Conservation (phyloP, 1,140 invertebrate species). For the Macrobrachium nipponense region DNA sequence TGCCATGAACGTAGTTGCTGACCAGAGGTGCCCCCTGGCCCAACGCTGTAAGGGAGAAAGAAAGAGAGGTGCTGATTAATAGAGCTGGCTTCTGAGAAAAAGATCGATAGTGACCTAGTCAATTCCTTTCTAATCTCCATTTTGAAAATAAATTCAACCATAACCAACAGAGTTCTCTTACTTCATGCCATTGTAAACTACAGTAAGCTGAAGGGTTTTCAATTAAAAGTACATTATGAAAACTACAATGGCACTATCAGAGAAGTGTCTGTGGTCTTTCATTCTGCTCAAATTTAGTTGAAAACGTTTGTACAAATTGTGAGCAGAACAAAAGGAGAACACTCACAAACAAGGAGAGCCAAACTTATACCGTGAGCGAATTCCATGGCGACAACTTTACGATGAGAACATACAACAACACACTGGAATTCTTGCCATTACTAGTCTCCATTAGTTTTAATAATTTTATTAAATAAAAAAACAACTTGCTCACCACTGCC, state of each 20-base stretch:
- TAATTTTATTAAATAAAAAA: background rate
- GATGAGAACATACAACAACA: conserved; percentile 28
- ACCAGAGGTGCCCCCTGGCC: conserved; percentile 86
- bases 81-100: conserved; percentile 33
- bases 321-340: conserved; percentile 49
- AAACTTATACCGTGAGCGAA: conserved; percentile 20
- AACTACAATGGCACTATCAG: conserved; percentile 36
- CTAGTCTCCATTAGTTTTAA: background rate
- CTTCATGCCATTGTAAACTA: conserved; percentile 47
- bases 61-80: conserved; percentile 67
- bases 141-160: conserved; percentile 23
- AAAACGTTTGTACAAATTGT: background rate
- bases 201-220: background rate
- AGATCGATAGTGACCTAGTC: background rate
- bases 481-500: no score
- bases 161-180: conserved; percentile 49
- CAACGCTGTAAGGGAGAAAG: conserved; percentile 78
- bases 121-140: conserved; percentile 19
- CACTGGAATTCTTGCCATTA: conserved; percentile 9
- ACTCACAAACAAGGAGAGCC: conserved; percentile 25
- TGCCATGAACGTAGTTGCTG: conserved; percentile 84
- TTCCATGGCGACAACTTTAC: conserved; percentile 22
- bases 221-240: background rate
- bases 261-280: conserved; percentile 53
- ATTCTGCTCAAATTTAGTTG: conserved; percentile 23